A percentile compares a stretch with the other conserved stretches of the same genome.
phyloP scores from a whole-genome alignment of 1,140 invertebrate species.

The Hylaeus volcanicus region DNA sequence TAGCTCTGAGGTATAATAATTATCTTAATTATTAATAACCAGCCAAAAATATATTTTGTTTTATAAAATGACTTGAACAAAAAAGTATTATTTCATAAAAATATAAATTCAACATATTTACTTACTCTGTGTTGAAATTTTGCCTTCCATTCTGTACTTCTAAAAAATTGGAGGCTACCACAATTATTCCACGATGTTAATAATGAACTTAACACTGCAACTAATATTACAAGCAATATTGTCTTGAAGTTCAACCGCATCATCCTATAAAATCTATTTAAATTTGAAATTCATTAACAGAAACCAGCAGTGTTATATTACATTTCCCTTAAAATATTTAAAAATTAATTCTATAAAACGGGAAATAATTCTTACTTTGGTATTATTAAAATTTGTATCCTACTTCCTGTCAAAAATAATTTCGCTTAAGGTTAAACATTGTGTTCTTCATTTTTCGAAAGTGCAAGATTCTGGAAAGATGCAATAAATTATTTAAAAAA shows the following conservation, averaged over 20 bases:
- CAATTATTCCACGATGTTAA: slow-evolving; percentile 79
- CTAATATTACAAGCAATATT: slow-evolving; percentile 73
- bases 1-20: no score
- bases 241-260: slow-evolving; percentile 80
- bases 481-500: background rate
- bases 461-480: background rate
- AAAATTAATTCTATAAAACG: background rate
- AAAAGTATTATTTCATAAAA: no score
- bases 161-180: slow-evolving; percentile 71
- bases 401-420: background rate
- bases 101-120: slow-evolving; percentile 22
- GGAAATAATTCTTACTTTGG: background rate
- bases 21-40: no score
- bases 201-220: slow-evolving; percentile 76
- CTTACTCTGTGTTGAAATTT: slow-evolving; percentile 81
- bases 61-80: no score
- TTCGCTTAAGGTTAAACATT: background rate
- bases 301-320: background rate
- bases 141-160: slow-evolving; percentile 77
- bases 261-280: slow-evolving; percentile 74
- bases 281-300: background rate
- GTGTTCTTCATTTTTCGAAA: slow-evolving; percentile 1
- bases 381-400: background rate
- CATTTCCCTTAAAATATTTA: background rate
- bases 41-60: no score